Base-by-base conservation (phyloP, 1,140 invertebrate species). In the Nasonia longicornis region DNA sequence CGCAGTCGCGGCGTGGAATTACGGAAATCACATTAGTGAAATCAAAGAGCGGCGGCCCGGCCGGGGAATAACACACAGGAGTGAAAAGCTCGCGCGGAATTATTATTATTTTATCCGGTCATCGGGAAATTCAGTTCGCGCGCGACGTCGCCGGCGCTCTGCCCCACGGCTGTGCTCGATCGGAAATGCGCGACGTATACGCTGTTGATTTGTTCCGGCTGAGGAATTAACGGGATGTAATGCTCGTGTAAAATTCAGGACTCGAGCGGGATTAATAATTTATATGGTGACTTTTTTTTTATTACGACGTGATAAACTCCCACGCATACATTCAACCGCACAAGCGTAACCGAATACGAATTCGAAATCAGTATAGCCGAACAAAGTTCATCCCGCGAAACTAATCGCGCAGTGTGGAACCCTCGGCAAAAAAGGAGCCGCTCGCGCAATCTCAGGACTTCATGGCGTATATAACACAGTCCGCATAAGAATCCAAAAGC, bases 401-500 rank as follows among this genome's bases (percentile, higher is more conserved):
- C 66, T 78, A 78, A 78, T 78, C 66, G 45, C 22, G 63, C 8
- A 70, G 42, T 22, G 8, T 66, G 20, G 11, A 67, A 67, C 10
- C 16, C 29, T 26, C 31, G 20, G 35, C 0, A 22, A 35, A 73
- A 64, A 75, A 75, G 29, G 7, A 16, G 11, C 10, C 29, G 66
- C 26, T 29, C 42, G 14, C 75, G 22, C 75, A 69, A 48, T 77
- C 74, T 45, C n/a, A 0, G 26, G 2, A 63, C 52, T 66, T 38
- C 29, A 3, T 8, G 48, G 3, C 12, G 48, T 52, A 45, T 45
- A 45, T 11, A 11, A 16, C 14, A 16, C 45, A 48, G 45, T 48
- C 29, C 22, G 11, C 71, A 81, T 76, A 76, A 75, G 66, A 81
- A 81, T 76, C 29, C 48, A 69, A 76, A 76, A 75, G 74, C 45